Evolutionary conservation across 2,797 vertebrate species (phyloP).

Genomic region (Cercopithecus diana): DNA sequence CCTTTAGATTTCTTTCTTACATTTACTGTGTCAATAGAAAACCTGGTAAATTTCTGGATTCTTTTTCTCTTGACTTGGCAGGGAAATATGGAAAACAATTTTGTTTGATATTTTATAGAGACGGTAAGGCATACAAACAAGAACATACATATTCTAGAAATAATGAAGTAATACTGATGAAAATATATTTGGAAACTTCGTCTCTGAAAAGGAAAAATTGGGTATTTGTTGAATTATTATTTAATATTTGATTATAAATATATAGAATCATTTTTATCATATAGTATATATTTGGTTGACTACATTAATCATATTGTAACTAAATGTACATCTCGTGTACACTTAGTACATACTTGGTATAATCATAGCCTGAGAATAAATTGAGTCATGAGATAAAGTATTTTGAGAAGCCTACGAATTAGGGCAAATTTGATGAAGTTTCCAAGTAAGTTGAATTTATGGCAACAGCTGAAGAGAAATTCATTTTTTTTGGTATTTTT

Average conservation of each 20-base stretch:
- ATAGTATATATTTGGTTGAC: not conserved
- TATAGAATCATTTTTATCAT: conserved; percentile 18
- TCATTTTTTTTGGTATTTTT: conserved; percentile 3
- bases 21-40: conserved; percentile 66
- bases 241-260: not conserved
- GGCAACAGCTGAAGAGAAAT: not conserved
- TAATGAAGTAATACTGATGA: not conserved
- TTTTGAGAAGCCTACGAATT: conserved; percentile 36
- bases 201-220: not conserved
- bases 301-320: not conserved
- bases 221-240: not conserved
- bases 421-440: not conserved
- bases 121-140: not conserved
- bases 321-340: not conserved
- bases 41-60: not conserved
- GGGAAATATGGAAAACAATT: conserved; percentile 40
- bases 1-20: conserved; percentile 68
- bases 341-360: not conserved
- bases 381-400: not conserved
- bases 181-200: not conserved
- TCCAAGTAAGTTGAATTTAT: conserved; percentile 34
- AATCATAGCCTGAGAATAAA: not conserved
- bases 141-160: not conserved
- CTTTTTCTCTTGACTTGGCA: conserved; percentile 31
- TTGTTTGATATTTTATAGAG: conserved; percentile 45